Percentiles rank a stretch among this genome's conserved stretches.
Evolutionary conservation across 1,140 invertebrate species (phyloP).

Genomic region (Coptotermes formosanus): DNA sequence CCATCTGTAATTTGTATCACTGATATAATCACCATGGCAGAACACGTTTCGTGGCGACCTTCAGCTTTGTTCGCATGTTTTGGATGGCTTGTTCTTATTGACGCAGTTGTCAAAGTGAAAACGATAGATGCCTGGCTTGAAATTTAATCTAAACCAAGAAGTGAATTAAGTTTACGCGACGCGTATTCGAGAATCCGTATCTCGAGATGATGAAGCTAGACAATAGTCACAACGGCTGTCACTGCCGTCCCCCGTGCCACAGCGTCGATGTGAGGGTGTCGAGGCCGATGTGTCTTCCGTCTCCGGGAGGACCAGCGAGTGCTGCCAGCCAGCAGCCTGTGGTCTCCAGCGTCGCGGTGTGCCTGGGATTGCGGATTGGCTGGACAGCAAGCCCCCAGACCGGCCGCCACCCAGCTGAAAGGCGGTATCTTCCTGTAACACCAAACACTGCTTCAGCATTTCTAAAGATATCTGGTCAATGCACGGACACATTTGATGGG

Average conservation of each 20-base stretch:
- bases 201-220: conserved; percentile 17
- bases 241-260: not conserved
- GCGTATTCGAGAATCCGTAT: not conserved
- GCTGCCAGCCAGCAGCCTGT: not conserved
- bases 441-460: not conserved
- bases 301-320: not conserved
- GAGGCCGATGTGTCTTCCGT: not conserved
- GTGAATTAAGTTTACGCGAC: too few species aligned
- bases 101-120: too few species aligned
- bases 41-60: too few species aligned
- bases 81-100: too few species aligned
- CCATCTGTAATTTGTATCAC: too few species aligned
- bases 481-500: too few species aligned
- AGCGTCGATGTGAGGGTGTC: conserved; percentile 24
- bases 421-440: not conserved
- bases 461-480: too few species aligned
- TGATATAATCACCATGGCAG: too few species aligned
- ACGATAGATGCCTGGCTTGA: too few species aligned
- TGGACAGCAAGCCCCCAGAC: not conserved
- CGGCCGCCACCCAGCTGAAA: not conserved
- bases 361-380: not conserved
- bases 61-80: too few species aligned
- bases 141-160: too few species aligned
- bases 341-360: not conserved
- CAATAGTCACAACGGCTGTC: not conserved